A percentile compares a stretch with the other conserved stretches of the same genome.
Conservation (phyloP, 37 sponge, comb jelly and placozoan genomes). For the Amphimedon queenslandica region DNA sequence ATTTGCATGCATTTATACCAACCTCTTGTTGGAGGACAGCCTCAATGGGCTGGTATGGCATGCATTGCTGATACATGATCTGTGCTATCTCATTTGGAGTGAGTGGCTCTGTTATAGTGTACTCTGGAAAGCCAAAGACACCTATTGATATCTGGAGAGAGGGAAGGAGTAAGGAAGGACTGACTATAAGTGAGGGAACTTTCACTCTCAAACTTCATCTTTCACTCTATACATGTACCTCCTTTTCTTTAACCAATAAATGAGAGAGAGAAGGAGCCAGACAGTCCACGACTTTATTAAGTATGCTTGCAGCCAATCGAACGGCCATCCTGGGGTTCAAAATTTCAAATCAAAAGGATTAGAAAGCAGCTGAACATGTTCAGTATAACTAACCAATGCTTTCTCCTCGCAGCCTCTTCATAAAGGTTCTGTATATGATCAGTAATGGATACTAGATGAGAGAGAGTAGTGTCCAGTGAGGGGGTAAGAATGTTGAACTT, state of each 20-base stretch:
- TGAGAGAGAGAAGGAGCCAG: constrained; percentile 76
- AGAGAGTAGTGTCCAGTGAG: not conserved
- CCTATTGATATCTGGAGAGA: constrained; percentile 86
- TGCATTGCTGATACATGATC: constrained; percentile 64
- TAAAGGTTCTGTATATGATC: constrained; percentile 51
- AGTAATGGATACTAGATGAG: constrained; percentile 19
- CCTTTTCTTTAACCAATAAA: constrained; percentile 60
- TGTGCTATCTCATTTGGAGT: constrained; percentile 54
- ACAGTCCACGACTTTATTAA: constrained; percentile 81
- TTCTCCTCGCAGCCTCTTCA: constrained; percentile 41
- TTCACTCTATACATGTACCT: constrained; percentile 39
- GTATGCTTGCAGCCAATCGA: constrained; percentile 62
- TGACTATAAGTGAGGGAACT: too few relatives aligned
- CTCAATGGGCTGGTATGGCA: constrained; percentile 59
- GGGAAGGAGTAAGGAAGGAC: too few relatives aligned
- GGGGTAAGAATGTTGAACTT: not conserved
- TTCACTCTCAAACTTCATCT: too few relatives aligned
- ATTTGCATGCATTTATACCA: not conserved
- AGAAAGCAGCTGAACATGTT: not conserved
- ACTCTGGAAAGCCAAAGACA: constrained; percentile 65
- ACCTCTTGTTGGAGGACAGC: constrained; percentile 83
- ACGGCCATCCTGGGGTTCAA: constrained; percentile 50
- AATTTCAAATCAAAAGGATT: not conserved
- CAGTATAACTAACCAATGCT: constrained; percentile 42
- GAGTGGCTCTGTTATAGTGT: constrained; percentile 63